These are phyloP conservation scores for Sylvia atricapilla DNA, from an alignment of 2,113 vertebrate species.

Conservation along the genomic window DNA sequence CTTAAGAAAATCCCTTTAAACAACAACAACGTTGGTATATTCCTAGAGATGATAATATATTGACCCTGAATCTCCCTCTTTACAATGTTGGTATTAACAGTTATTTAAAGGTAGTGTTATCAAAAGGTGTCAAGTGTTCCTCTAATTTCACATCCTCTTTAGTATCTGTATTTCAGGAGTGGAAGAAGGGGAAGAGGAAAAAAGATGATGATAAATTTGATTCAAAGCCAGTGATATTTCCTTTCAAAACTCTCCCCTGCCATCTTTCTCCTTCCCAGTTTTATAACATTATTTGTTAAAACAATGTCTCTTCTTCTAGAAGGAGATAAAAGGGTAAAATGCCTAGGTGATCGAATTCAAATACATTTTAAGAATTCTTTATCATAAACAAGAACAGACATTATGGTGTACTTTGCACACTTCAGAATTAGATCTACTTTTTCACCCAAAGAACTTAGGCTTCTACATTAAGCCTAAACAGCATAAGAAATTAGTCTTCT, in stretches of 20 bases:
- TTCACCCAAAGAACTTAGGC: neutral
- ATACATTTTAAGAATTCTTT: neutral
- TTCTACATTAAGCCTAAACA: neutral
- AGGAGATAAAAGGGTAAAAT: neutral
- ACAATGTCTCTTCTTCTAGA: neutral
- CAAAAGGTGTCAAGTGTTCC: neutral
- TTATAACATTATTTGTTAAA: neutral
- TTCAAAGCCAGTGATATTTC: neutral
- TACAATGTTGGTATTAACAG: neutral
- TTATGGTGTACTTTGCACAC: neutral
- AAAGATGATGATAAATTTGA: neutral
- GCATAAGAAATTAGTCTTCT: neutral
- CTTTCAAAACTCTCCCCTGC: accelerated
- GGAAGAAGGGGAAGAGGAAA: neutral
- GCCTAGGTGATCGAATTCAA: neutral
- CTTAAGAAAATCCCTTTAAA: neutral
- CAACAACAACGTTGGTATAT: neutral
- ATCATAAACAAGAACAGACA: neutral
- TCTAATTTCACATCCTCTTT: neutral
- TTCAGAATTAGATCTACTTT: neutral
- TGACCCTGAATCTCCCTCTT: neutral
- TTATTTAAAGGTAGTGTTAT: neutral
- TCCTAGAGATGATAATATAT: neutral
- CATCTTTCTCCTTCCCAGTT: neutral
- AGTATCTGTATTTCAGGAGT: neutral